These are phyloP conservation scores for Idaea biselata DNA, from an alignment of 2,888 invertebrate species.

Conservation along the genomic window DNA sequence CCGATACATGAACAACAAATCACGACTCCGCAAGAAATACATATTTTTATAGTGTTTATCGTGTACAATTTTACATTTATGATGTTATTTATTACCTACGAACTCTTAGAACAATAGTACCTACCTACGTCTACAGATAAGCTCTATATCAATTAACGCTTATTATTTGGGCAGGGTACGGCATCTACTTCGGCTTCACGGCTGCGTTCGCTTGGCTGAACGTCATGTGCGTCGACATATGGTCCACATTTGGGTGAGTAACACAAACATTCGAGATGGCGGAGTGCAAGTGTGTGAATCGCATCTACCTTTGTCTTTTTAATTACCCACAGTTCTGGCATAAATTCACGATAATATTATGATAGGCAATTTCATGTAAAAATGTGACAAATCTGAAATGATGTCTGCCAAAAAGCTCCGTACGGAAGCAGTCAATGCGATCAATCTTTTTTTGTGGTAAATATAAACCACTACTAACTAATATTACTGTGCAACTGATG, in stretches of 20 bases:
- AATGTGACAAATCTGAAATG: no score
- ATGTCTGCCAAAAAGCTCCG: no score
- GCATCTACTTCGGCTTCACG: conserved; percentile 84
- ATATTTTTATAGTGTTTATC: neutral
- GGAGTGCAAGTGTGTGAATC: conserved; percentile 31
- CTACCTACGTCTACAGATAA: conserved; percentile 17
- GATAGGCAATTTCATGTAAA: neutral
- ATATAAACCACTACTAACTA: no score
- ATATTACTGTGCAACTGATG: no score
- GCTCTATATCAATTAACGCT: conserved; percentile 36
- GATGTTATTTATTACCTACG: neutral
- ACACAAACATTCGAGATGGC: conserved; percentile 35
- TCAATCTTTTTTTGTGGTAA: no score
- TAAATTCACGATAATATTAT: neutral
- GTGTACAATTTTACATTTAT: neutral
- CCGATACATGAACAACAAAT: neutral
- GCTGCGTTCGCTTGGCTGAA: conserved; percentile 89
- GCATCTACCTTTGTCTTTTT: conserved; percentile 20
- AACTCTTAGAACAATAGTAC: conserved; percentile 15
- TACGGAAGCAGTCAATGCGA: no score
- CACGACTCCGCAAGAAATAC: neutral
- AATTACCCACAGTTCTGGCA: conserved; percentile 6
- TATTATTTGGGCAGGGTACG: conserved; percentile 81
- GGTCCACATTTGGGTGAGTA: conserved; percentile 90
- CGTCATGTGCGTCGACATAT: conserved; percentile 90